Conservation (phyloP, 2,888 invertebrate genomes). For the Drosophila cognata region DNA sequence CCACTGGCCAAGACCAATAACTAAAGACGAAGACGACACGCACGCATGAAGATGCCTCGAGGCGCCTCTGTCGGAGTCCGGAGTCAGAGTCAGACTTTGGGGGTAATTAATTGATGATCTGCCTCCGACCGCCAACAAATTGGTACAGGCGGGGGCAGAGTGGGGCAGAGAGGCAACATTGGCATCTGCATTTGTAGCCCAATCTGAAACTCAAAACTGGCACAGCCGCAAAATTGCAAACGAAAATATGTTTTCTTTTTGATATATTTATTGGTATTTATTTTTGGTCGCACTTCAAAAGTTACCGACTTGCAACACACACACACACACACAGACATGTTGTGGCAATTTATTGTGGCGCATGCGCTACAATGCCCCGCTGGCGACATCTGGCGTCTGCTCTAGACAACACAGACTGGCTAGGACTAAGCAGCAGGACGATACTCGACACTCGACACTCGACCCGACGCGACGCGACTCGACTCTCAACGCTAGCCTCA, state of each 20-base stretch:
- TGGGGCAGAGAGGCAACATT: conserved; percentile 45
- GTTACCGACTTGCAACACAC: conserved; percentile 35
- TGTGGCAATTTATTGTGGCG: conserved; percentile 63
- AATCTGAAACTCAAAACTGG: conserved; percentile 53
- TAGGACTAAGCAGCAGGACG: conserved; percentile 45
- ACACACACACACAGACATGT: not conserved
- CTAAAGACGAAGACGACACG: conserved; percentile 54
- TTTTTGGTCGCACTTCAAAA: conserved; percentile 66
- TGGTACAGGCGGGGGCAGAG: conserved; percentile 29
- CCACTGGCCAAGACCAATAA: conserved; percentile 53
- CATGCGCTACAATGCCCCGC: conserved; percentile 50
- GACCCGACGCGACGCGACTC: not conserved
- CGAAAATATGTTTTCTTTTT: conserved; percentile 37
- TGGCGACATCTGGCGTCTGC: conserved; percentile 69
- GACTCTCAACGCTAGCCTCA: conserved; percentile 15
- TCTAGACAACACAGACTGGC: conserved; percentile 24
- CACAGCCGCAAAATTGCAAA: conserved; percentile 30
- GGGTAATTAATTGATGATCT: conserved; percentile 77
- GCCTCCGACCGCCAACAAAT: conserved; percentile 70
- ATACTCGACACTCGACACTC: conserved; percentile 7
- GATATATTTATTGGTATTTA: conserved; percentile 77
- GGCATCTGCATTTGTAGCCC: conserved; percentile 9
- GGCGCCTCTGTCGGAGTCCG: conserved; percentile 20
- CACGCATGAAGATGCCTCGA: conserved; percentile 38
- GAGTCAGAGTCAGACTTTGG: conserved; percentile 15